Conservation (phyloP, 2,888 invertebrate genomes). For the Cyclophora albipunctata region DNA sequence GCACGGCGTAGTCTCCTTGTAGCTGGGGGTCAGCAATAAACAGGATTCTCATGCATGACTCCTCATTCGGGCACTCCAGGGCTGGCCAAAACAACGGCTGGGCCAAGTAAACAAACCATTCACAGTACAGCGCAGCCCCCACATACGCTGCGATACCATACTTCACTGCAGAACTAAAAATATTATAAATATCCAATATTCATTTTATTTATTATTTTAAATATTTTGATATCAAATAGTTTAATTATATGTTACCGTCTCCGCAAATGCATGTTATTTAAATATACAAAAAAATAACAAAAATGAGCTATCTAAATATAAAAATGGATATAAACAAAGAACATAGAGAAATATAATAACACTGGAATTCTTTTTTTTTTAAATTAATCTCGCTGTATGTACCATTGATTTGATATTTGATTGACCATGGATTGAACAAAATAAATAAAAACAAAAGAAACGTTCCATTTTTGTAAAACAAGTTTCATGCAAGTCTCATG, state of each 20-base stretch:
- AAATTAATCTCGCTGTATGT: too few species aligned
- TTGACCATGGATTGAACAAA: too few species aligned
- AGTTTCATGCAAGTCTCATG: too few species aligned
- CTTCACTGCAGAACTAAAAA: constrained; percentile 43
- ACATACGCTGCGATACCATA: constrained; percentile 40
- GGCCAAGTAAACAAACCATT: constrained; percentile 69
- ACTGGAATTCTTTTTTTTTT: too few species aligned
- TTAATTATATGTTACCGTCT: constrained; percentile 30
- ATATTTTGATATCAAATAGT: too few species aligned
- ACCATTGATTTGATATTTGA: too few species aligned
- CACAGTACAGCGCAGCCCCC: constrained; percentile 65
- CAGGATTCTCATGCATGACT: constrained; percentile 77
- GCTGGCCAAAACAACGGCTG: constrained; percentile 59
- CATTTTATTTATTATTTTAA: too few species aligned
- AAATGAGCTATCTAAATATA: background rate
- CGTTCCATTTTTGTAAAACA: too few species aligned
- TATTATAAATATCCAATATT: background rate
- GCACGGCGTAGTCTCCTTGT: constrained; percentile 86
- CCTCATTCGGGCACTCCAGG: constrained; percentile 58
- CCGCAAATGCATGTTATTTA: constrained; percentile 35
- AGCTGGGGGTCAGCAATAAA: constrained; percentile 95
- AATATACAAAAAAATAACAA: background rate
- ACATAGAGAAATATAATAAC: too few species aligned
- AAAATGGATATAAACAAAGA: too few species aligned
- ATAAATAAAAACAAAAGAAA: too few species aligned